Conservation (phyloP, 2,888 invertebrate species). For the Cerastis rubricosa region DNA sequence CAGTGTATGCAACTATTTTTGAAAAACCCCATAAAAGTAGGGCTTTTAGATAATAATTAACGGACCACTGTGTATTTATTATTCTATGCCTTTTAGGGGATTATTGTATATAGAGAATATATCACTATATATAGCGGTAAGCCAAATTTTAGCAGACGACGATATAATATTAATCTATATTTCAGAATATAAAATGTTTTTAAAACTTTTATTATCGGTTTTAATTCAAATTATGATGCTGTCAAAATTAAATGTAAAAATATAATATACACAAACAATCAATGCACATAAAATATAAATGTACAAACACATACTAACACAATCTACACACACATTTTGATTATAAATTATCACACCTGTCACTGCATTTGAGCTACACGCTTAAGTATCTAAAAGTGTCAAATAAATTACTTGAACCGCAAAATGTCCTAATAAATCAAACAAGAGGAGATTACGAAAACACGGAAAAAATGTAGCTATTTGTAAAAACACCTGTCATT, state of each 20-base stretch:
- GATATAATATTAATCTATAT: conserved; percentile 66
- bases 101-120: conserved; percentile 76
- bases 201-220: conserved; percentile 42
- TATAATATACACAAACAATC: neutral
- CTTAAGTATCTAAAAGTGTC: conserved; percentile 26
- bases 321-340: neutral
- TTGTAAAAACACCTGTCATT: conserved; percentile 23
- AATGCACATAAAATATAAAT: neutral
- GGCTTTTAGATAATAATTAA: conserved; percentile 75
- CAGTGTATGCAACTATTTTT: conserved; percentile 65
- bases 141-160: conserved; percentile 72
- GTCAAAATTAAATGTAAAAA: neutral
- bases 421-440: conserved; percentile 44
- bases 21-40: conserved; percentile 69
- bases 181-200: conserved; percentile 58
- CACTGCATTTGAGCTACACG: conserved; percentile 33
- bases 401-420: conserved; percentile 45
- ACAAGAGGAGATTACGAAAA: conserved; percentile 2
- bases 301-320: neutral
- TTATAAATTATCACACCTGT: conserved; percentile 22
- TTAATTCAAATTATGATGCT: conserved; percentile 52
- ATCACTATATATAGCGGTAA: conserved; percentile 70
- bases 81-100: conserved; percentile 84
- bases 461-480: neutral
- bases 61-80: conserved; percentile 85